phyloP scores from a whole-genome alignment of 1,140 invertebrate genomes.

The Eurosta solidaginis region DNA sequence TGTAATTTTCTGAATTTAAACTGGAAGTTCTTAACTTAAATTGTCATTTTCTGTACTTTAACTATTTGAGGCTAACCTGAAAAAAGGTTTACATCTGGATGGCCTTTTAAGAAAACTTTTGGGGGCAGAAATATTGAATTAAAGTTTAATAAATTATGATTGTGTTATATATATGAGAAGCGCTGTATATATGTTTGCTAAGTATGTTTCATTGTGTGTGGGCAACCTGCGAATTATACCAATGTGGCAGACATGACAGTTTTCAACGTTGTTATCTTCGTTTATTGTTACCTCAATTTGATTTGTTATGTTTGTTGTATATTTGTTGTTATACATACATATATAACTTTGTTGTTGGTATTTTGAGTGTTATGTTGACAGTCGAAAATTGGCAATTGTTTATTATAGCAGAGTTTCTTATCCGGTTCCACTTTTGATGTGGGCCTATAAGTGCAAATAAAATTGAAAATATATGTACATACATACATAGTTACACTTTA shows the following conservation, averaged over 20 bases:
- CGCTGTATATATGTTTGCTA: not conserved
- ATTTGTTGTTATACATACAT: not conserved
- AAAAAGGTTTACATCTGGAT: too few species aligned
- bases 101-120: too few species aligned
- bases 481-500: too few species aligned
- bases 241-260: not conserved
- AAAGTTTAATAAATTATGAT: too few species aligned
- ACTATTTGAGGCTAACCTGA: too few species aligned
- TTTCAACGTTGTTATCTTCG: slow-evolving; percentile 4
- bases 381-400: slow-evolving; percentile 17
- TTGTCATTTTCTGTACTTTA: too few species aligned
- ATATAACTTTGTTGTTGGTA: not conserved
- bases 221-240: not conserved
- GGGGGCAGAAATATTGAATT: too few species aligned
- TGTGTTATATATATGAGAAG: too few species aligned
- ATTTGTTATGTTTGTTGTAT: not conserved
- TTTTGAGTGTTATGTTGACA: slow-evolving; percentile 18
- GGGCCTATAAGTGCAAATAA: not conserved
- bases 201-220: not conserved
- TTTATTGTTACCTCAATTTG: not conserved
- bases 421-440: not conserved
- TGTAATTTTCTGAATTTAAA: too few species aligned
- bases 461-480: too few species aligned
- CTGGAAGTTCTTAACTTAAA: too few species aligned
- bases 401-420: not conserved